Base-by-base conservation (phyloP, 1,140 invertebrate genomes). In the Popillia japonica region DNA sequence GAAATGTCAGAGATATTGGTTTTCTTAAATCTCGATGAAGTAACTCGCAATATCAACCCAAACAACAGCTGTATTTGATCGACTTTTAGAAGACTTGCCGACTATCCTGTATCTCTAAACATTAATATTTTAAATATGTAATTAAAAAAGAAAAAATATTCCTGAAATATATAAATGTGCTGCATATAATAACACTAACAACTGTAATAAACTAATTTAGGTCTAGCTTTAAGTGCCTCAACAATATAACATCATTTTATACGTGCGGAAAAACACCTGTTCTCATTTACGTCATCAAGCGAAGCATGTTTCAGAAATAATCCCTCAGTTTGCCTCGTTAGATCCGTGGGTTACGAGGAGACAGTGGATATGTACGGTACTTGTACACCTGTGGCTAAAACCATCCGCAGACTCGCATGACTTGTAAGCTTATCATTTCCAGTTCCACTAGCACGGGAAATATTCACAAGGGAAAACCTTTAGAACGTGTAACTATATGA, bases 361-460 rank as follows among this genome's bases (percentile, higher is more conserved):
- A 34, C 11, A 68, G 22, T 9, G 7, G 7, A 23, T 27, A 68
- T 68, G 10, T 20, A 68, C 7, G 20, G 17, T 20, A 22, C 59
- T 8, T 68, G 48, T 22, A 14, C 61, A 68, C 61, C 61, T 68
- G 61, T 68, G 61, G 61, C 17, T 68, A 27, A 55, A 68, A 68
- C 61, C 61, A 68, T 68, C 20, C 61, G 14, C 61, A 68, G 61
- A 68, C 61, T 68, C 48, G 14, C 22, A 68, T 68, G 27, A 10
- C 27, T 68, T 27, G 20, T 22, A 34, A 68, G 61, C 61, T 68
- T 23, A 68, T 68, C 61, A 23, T 68, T 61, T 61, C 59, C 59
- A 61, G 59, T 22, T 61, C 22, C 61, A 34, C 61, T 68, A 23
- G 22, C 61, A 27, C 22, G 17, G 22, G 22, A 23, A 68, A 22